These are phyloP conservation scores for Drosophila setifemur DNA, from an alignment of 1,140 invertebrate species.

Conservation along the genomic window DNA sequence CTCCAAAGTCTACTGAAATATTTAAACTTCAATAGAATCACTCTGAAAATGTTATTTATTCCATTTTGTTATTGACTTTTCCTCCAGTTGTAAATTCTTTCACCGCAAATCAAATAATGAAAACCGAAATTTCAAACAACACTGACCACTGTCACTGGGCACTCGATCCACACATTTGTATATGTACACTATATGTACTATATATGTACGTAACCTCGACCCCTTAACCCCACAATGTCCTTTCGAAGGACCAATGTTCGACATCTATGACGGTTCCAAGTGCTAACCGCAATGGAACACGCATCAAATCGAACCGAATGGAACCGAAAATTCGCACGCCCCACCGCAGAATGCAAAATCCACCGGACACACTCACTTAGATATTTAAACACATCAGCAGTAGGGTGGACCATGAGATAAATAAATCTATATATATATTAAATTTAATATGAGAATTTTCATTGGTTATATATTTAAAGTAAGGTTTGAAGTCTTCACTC, in stretches of 20 bases:
- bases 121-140: constrained; percentile 31
- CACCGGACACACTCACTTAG: constrained; percentile 1
- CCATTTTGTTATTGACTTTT: constrained; percentile 7
- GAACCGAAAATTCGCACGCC: constrained; percentile 64
- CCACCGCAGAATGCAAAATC: constrained; percentile 55
- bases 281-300: constrained; percentile 67
- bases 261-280: constrained; percentile 34
- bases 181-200: neutral
- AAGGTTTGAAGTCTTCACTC: neutral
- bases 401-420: neutral
- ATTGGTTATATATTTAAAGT: neutral
- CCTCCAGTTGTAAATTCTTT: neutral
- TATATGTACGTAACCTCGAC: neutral
- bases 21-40: neutral
- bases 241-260: constrained; percentile 5
- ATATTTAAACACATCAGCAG: neutral
- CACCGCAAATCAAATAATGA: constrained; percentile 20
- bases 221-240: neutral
- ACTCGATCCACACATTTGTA: neutral
- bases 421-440: too few relatives aligned
- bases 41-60: neutral
- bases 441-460: neutral
- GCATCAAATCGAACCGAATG: constrained; percentile 68
- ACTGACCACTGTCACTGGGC: constrained; percentile 27
- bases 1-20: neutral